Evolutionary conservation across 2,797 vertebrate species (phyloP), one percentile per base, ranked within the genome.

Genomic region (Anguilla megastoma): DNA sequence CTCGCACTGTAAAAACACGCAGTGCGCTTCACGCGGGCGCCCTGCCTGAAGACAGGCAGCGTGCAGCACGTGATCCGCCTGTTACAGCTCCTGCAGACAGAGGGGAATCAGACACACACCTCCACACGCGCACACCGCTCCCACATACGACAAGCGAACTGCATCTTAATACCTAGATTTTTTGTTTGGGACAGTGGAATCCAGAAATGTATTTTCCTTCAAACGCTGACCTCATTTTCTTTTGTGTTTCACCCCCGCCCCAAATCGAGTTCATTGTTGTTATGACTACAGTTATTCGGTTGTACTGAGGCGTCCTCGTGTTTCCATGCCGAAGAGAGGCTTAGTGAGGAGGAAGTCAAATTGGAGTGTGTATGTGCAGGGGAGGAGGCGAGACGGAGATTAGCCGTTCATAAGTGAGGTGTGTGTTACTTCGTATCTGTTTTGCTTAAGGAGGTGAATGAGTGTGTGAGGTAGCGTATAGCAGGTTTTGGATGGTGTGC

Each of bases 201-300:
- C 94, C 94, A 94, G 94, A 94, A 93, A 92, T 93, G 93, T 94
- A 88, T 90, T 94, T 93, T 91, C 89, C 91, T 95, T 95, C 94
- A 95, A 94, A 95, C 94, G 94, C 94, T 94, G 94, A 95, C 96
- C 95, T 95, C 94, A 95, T 96, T 95, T 94, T 95, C 91, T 95
- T 93, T 87, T 84, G 94, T 91, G 93, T 93, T 92, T 94, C 83
- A 30, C 82, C 94, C 94, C 94, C 92, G 94, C 93, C 90, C 95
- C 92, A 94, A 93, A 95, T 94, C 92, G 94, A 94, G 94, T 95
- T 95, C 95, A 94, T 96, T 94, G 93, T 95, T 94, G 94, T 90
- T 86, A 88, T 88, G 89, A 89, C 86, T 86, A 93, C 95, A 93
- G 95, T 96, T 94, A 85, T 93, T 94, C 92, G 94, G 93, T 94